Conservation (phyloP, 2,113 vertebrate species). For the Gobius niger region DNA sequence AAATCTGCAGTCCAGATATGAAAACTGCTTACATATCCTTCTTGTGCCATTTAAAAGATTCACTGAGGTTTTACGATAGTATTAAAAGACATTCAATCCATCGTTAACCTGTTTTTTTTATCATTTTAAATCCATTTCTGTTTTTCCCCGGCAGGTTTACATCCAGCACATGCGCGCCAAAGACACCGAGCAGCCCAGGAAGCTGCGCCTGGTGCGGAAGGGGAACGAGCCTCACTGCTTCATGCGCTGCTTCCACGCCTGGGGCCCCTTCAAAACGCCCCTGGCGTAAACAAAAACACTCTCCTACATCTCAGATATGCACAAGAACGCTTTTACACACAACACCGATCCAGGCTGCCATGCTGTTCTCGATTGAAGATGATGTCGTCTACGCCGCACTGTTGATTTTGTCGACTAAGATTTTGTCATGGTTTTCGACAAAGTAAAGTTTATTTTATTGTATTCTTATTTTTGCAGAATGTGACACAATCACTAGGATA, state of each 20-base stretch:
- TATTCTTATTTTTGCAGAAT: too few species aligned
- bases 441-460: too few species aligned
- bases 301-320: background rate
- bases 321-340: slow-evolving; percentile 14
- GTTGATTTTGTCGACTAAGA: too few species aligned
- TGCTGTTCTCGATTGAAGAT: slow-evolving; percentile 21
- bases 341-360: slow-evolving; percentile 37
- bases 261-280: slow-evolving; percentile 87
- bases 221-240: slow-evolving; percentile 95
- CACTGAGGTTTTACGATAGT: too few species aligned
- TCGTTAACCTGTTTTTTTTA: background rate
- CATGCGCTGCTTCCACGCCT: slow-evolving; percentile 95
- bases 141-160: slow-evolving; percentile 82
- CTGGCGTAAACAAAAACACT: slow-evolving; percentile 67
- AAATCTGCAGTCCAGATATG: too few species aligned
- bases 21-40: too few species aligned
- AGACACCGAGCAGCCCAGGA: slow-evolving; percentile 81
- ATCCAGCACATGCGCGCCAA: slow-evolving; percentile 97
- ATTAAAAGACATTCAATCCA: background rate
- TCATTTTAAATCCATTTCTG: background rate
- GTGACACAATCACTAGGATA: too few species aligned
- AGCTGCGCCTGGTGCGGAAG: slow-evolving; percentile 93
- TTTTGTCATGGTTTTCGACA: too few species aligned
- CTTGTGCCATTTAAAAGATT: too few species aligned
- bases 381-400: slow-evolving; percentile 23